Conservation (phyloP, 2,797 vertebrate species). For the Pseudotriccus pelzelni region DNA sequence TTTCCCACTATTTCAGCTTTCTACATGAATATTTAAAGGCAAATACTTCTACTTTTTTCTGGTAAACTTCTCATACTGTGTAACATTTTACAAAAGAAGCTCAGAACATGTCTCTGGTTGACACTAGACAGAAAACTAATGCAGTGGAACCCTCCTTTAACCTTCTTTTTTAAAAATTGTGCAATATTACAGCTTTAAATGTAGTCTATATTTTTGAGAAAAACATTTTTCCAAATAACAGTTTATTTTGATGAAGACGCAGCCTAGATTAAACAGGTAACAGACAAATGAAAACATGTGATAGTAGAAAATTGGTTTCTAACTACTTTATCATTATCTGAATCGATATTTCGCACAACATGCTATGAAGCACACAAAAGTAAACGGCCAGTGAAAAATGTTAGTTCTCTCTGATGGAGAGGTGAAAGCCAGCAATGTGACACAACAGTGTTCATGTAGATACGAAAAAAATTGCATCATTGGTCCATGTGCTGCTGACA, state of each 20-base stretch:
- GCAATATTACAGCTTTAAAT: neutral
- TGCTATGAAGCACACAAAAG: neutral
- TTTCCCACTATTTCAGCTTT: neutral
- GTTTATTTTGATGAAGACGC: neutral
- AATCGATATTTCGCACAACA: neutral
- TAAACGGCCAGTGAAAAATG: neutral
- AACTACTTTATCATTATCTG: neutral
- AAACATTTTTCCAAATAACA: neutral
- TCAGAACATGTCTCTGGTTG: neutral
- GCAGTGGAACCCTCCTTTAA: neutral
- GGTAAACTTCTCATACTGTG: neutral
- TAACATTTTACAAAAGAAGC: neutral
- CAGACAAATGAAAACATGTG: neutral
- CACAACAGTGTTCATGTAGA: neutral
- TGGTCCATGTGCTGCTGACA: neutral
- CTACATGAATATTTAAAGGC: neutral
- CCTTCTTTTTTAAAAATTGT: neutral
- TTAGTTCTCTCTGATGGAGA: neutral
- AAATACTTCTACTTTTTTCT: neutral
- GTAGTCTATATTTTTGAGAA: neutral
- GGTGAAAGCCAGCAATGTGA: neutral
- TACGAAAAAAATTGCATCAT: neutral
- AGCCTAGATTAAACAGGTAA: neutral
- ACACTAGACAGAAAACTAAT: neutral
- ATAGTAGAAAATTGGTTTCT: neutral